Conservation (phyloP, 2,113 vertebrate genomes). For the Pterophyllum scalare region DNA sequence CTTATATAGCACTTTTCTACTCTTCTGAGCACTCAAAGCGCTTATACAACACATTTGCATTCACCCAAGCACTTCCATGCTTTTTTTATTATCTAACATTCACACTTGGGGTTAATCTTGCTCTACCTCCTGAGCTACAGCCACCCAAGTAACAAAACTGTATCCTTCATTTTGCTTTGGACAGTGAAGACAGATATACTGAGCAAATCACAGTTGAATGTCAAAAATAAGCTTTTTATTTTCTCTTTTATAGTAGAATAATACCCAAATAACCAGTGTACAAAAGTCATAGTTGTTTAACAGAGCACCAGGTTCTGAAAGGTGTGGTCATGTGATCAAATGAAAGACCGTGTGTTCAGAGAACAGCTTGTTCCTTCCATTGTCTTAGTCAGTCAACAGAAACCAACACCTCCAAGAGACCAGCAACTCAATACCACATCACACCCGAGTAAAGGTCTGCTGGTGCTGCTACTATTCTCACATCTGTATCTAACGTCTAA, state of each 20-base stretch:
- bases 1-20: too few species aligned
- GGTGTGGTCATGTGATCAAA: not conserved
- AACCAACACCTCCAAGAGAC: not conserved
- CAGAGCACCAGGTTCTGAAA: not conserved
- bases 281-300: not conserved
- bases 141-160: not conserved
- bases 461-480: not conserved
- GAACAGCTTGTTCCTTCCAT: slow-evolving; percentile 29
- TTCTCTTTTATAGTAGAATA: not conserved
- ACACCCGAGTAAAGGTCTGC: not conserved
- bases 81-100: too few species aligned
- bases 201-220: not conserved
- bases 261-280: not conserved
- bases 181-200: not conserved
- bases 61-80: too few species aligned
- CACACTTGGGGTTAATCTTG: too few species aligned
- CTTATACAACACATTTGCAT: too few species aligned
- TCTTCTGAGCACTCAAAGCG: too few species aligned
- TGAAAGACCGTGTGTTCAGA: slow-evolving; percentile 13
- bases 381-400: not conserved
- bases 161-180: not conserved
- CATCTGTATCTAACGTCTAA: not conserved
- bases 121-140: too few species aligned
- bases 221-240: not conserved
- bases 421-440: not conserved